These are phyloP conservation scores for Smithornis capensis DNA, from an alignment of 2,113 vertebrate genomes.

Conservation along the genomic window DNA sequence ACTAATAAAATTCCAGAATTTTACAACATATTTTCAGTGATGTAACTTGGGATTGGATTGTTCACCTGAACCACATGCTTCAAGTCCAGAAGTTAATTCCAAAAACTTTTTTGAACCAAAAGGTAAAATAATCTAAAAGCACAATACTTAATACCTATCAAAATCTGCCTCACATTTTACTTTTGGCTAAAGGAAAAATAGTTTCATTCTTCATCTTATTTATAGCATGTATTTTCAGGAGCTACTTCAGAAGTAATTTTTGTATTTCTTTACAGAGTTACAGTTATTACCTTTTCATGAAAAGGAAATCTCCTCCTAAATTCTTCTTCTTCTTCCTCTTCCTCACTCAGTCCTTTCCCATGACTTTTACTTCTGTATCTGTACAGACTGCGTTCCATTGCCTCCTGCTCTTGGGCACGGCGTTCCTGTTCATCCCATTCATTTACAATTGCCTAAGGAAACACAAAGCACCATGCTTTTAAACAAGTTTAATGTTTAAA, in stretches of 20 bases:
- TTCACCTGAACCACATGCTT: not conserved
- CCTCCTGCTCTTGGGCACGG: slow-evolving; percentile 75
- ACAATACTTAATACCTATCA: not conserved
- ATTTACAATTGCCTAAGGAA: slow-evolving; percentile 81
- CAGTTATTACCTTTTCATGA: slow-evolving; percentile 79
- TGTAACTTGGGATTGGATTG: not conserved
- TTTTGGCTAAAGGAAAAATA: not conserved
- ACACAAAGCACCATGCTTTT: slow-evolving; percentile 27
- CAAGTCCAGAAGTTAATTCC: not conserved
- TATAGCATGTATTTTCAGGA: not conserved
- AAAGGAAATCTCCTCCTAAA: slow-evolving; percentile 86
- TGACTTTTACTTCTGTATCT: slow-evolving; percentile 79
- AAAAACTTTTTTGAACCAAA: not conserved
- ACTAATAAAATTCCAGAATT: not conserved
- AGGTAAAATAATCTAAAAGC: not conserved
- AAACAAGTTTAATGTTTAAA: not conserved
- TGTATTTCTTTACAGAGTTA: not conserved
- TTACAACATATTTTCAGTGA: not conserved
- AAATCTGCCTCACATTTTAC: not conserved
- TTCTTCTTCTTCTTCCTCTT: slow-evolving; percentile 88
- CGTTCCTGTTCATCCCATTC: slow-evolving; percentile 94
- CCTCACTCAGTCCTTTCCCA: slow-evolving; percentile 78
- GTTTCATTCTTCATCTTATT: not conserved
- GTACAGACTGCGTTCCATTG: slow-evolving; percentile 84
- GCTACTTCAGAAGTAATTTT: not conserved